Evolutionary conservation across 2,888 invertebrate genomes (phyloP).

Genomic region (Cephus rjabovi): DNA sequence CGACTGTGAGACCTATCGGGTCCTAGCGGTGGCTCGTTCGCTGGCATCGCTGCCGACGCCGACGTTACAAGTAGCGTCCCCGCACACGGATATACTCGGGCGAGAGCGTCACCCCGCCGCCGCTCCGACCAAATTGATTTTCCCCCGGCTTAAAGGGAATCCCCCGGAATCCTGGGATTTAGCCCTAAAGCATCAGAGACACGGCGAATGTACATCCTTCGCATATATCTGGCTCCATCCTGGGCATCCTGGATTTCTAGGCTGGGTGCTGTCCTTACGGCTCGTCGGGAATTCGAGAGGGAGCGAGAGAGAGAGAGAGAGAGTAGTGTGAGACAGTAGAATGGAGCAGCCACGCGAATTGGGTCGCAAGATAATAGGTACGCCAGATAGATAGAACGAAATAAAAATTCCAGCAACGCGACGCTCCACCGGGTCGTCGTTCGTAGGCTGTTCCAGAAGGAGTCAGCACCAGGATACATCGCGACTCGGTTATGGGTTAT

Average conservation of each 20-base stretch:
- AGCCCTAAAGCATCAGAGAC: neutral
- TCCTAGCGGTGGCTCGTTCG: neutral
- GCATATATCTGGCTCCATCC: neutral
- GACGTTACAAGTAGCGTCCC: neutral
- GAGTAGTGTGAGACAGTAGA: neutral
- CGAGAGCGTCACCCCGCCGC: neutral
- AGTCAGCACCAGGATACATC: neutral
- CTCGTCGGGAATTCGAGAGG: neutral
- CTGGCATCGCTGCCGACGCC: neutral
- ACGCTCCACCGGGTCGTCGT: neutral
- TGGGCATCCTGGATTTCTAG: neutral
- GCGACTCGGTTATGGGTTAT: neutral
- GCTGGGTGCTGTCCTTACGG: neutral
- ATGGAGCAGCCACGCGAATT: neutral
- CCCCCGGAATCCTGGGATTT: constrained; percentile 21
- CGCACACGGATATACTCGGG: neutral
- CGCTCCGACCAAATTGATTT: constrained; percentile 51
- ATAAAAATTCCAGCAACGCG: neutral
- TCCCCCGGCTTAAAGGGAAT: constrained; percentile 50
- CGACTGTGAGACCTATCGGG: neutral
- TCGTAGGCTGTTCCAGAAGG: neutral
- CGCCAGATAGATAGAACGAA: neutral
- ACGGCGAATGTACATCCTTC: neutral
- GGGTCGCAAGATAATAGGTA: neutral
- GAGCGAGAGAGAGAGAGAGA: no score